A percentile compares a stretch with the other conserved stretches of the same genome.
Conservation (phyloP, 37 sponge, comb jelly and placozoan genomes). For the Aplysina aerophoba region DNA sequence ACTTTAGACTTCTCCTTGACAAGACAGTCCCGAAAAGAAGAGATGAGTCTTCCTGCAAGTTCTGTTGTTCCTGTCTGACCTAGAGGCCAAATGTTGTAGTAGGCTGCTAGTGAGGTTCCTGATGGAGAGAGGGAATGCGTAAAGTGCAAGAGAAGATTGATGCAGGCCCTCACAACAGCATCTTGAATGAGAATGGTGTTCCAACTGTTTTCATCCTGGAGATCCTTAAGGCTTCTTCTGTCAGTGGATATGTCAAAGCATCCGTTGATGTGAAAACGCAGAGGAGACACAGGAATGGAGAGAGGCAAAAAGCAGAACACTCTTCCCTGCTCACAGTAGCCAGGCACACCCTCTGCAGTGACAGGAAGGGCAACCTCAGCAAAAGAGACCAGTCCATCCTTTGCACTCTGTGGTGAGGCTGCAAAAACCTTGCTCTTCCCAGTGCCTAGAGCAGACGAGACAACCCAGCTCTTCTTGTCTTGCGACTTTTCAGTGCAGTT, state of each 20-base stretch:
- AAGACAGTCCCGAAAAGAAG: background rate
- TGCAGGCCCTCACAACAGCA: conserved; percentile 47
- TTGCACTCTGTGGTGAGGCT: background rate
- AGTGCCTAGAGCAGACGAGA: conserved; percentile 41
- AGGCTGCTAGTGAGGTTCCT: background rate
- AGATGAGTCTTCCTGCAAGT: background rate
- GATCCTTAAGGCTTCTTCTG: conserved; percentile 34
- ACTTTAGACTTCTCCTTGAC: background rate
- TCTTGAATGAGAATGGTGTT: conserved; percentile 45
- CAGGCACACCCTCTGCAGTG: background rate
- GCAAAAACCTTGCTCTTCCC: background rate
- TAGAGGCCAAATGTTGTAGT: background rate
- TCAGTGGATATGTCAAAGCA: conserved; percentile 66
- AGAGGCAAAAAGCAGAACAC: conserved; percentile 73
- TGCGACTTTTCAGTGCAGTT: no score
- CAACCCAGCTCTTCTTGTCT: conserved; percentile 4
- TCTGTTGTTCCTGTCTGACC: no score
- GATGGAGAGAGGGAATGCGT: background rate
- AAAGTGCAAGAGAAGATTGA: conserved; percentile 31
- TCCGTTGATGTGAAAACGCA: conserved; percentile 62
- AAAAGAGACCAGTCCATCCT: conserved; percentile 41
- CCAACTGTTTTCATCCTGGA: conserved; percentile 46
- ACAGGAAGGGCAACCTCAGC: conserved; percentile 49
- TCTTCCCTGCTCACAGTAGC: background rate
- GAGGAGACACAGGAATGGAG: conserved; percentile 28